These are phyloP conservation scores for Brachyhypopomus gauderio DNA, from an alignment of 2,113 vertebrate genomes.

Conservation along the genomic window DNA sequence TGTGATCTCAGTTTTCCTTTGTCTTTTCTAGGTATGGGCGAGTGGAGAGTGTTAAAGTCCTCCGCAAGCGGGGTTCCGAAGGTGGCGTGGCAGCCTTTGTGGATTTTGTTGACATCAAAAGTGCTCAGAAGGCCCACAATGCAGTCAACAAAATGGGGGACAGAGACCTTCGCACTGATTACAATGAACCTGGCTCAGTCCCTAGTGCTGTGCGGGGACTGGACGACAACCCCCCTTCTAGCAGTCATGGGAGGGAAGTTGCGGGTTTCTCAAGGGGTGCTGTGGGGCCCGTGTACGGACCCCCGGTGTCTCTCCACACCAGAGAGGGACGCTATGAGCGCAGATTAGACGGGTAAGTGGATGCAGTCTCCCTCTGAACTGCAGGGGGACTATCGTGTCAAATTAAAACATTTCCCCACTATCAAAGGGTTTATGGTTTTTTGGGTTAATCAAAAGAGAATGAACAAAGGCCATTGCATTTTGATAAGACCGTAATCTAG, in stretches of 20 bases:
- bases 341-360: conserved; percentile 85
- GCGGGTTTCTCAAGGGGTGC: conserved; percentile 98
- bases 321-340: conserved; percentile 99
- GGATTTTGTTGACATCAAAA: conserved; percentile 99
- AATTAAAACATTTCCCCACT: conserved; percentile 62
- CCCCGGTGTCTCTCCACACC: conserved; percentile 96
- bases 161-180: conserved; percentile 98
- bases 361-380: conserved; percentile 75
- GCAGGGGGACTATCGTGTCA: conserved; percentile 71
- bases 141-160: conserved; percentile 99
- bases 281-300: conserved; percentile 93
- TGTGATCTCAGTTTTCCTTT: conserved; percentile 42
- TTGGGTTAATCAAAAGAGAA: conserved; percentile 61
- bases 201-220: conserved; percentile 95
- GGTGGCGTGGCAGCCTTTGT: conserved; percentile 98
- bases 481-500: conserved; percentile 73
- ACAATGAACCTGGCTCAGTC: conserved; percentile 99
- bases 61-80: conserved; percentile 96
- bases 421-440: conserved; percentile 67
- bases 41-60: conserved; percentile 98
- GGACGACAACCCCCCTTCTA: conserved; percentile 97
- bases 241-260: conserved; percentile 97
- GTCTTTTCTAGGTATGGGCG: conserved; percentile 90
- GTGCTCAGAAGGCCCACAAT: conserved; percentile 99
- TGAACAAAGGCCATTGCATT: conserved; percentile 60